phyloP scores from a whole-genome alignment of 2,888 invertebrate species.

The Zele albiditarsus region DNA sequence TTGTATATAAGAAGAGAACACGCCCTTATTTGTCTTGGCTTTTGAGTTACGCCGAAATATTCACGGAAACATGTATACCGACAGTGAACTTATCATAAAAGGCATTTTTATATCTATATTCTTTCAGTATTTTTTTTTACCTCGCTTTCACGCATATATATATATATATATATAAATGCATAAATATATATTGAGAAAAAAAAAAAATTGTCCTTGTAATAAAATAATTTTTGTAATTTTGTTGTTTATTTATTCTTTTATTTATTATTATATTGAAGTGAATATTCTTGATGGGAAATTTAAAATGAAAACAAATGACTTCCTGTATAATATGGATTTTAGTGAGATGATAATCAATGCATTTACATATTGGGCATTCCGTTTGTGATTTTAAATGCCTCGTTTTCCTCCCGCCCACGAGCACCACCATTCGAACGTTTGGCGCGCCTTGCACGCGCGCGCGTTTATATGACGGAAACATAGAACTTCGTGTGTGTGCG shows the following conservation, averaged over 20 bases:
- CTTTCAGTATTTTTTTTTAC: not conserved
- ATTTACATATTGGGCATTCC: conserved; percentile 42
- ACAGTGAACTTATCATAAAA: conserved; percentile 23
- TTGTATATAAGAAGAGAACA: conserved; percentile 54
- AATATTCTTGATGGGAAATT: conserved; percentile 19
- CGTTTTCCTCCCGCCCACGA: conserved; percentile 40
- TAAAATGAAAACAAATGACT: conserved; percentile 35
- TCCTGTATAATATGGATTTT: conserved; percentile 34
- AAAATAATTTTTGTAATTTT: not conserved
- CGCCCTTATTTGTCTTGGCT: conserved; percentile 72
- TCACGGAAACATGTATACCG: conserved; percentile 65
- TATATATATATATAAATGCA: not conserved
- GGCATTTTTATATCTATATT: not conserved
- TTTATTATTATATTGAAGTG: not conserved
- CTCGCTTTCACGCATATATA: not conserved
- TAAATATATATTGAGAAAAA: not conserved
- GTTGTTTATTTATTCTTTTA: conserved; percentile 17
- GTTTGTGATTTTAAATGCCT: conserved; percentile 41
- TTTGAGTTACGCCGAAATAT: conserved; percentile 71
- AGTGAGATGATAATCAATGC: conserved; percentile 44
- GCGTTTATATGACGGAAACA: conserved; percentile 11
- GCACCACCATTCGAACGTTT: conserved; percentile 26
- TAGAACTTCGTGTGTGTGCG: conserved; percentile 37
- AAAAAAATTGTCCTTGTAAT: conserved; percentile 4
- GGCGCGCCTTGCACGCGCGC: conserved; percentile 9